Evolutionary conservation across 53 echinoderm and acorn worm genomes (phyloP).

Genomic region (Glandiceps talaboti): DNA sequence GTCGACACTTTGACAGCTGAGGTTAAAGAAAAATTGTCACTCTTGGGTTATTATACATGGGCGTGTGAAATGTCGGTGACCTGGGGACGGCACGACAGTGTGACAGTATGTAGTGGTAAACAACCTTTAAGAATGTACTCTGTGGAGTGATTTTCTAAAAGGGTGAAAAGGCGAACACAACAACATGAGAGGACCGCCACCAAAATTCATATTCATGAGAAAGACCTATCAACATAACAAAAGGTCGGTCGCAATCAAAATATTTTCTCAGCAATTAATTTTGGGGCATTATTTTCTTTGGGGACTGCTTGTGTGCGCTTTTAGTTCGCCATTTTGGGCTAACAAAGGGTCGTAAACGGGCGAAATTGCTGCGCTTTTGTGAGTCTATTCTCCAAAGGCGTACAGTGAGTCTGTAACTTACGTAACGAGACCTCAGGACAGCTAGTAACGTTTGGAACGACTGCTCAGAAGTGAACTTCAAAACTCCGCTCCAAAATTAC

Average conservation of each 20-base stretch:
- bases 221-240: neutral
- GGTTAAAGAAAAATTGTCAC: no score
- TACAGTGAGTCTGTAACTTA: neutral
- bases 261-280: neutral
- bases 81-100: no score
- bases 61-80: no score
- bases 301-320: neutral
- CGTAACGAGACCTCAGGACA: neutral
- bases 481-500: no score
- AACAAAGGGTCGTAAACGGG: neutral
- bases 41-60: no score
- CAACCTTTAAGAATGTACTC: no score
- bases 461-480: neutral
- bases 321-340: neutral
- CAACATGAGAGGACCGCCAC: no score
- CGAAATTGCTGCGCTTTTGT: neutral
- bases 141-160: no score
- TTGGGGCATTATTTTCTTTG: neutral
- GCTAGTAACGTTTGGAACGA: neutral
- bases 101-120: no score
- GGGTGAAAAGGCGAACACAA: no score
- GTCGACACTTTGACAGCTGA: no score
- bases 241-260: neutral
- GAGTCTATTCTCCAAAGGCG: neutral
- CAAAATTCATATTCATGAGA: neutral